Evolutionary conservation across 1,140 invertebrate genomes (phyloP), one percentile per base, ranked within the genome.

Genomic region (Chymomyza costata): DNA sequence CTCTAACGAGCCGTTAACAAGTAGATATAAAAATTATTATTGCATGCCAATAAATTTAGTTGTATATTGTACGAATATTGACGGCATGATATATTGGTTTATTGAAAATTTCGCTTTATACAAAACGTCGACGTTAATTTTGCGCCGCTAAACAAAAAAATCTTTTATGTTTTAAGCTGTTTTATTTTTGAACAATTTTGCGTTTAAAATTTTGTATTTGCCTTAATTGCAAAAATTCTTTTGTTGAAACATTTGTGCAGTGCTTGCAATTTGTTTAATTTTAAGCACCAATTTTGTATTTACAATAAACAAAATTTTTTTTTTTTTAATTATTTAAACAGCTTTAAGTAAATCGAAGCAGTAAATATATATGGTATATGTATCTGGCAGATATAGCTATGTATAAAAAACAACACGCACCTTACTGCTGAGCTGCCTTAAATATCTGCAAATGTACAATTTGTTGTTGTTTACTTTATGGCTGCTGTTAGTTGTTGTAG

Each of bases 1-100:
- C 40, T 53, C 63, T 66, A 71, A 71, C 67, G 67, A 70, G 47
- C 60, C 67, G 67, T 64, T 69, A 65, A 69, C 61, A 67, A 80
- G 51, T 64, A 51, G 64, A 71, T 64, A 80, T 80, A 67, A 65
- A 52, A 67, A 67, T 71, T 52, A 50, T 66, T 61, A 41, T 59
- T 39, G 32, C 50, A 41, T 45, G 32, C 54, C 51, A 65, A 63
- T 55, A 65, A 21, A 58, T 69, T 48, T 45, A 35, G 54, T 49
- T 55, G 49, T 50, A 6, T 16, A 10, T 44, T 30, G 38, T 32
- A 51, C 47, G 56, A 49, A 68, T 45, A 67, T 62, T 65, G 59
- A 65, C 31, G n/a, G n/a, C 10, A 15, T 38, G 49, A 17, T 11
- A 39, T n/a, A n/a, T n/a, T n/a, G n/a, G n/a, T n/a, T n/a, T n/a